Base-by-base conservation (phyloP, 2,113 vertebrate species). In the Azemiops feae region DNA sequence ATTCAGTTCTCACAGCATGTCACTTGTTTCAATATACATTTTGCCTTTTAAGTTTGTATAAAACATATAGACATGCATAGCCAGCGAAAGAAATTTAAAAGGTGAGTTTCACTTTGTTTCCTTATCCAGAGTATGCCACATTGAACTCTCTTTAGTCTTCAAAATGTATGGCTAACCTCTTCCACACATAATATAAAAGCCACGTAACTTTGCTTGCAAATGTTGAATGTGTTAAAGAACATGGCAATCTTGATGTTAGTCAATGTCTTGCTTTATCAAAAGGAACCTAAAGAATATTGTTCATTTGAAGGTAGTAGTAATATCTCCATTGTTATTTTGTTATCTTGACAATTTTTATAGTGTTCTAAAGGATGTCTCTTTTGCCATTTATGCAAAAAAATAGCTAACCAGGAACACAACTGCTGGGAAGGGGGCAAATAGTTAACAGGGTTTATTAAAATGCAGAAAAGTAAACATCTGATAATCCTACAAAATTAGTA, bases 391-490 rank as follows among this genome's bases (percentile, higher is more conserved):
- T 94, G 94, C 95, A 94, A 88, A 90, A 90, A 97, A 96, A 11
- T 9, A 94, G 85, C 94, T 97, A 93, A 96, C 95, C 95, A 95
- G 89, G 94, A 96, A 92, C 58, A 55, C 53, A 23, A 89, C 47
- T 60, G 86, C 3, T 69, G 64, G 86, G 93, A 25, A 95, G 74
- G 87, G 89, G 85, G 88, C 87, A 95, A 95, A 89, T 43, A 96
- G 54, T 95, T 97, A 97, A 96, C 91, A 88, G 96, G 91, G 95
- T 97, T 94, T 96, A 96, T 96, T 95, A 96, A 95, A 97, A 95
- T 89, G 81, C 53, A 95, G 88, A 39, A 39, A 97, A 93, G 92
- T 93, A 94, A 95, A 94, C 94, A 86, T 94, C 94, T 1, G 85
- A 96, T 97, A 96, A 97, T 93, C 95, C 92, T 96, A 93, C 92